phyloP scores from a whole-genome alignment of 2,113 vertebrate species.

The Tautogolabrus adspersus region DNA sequence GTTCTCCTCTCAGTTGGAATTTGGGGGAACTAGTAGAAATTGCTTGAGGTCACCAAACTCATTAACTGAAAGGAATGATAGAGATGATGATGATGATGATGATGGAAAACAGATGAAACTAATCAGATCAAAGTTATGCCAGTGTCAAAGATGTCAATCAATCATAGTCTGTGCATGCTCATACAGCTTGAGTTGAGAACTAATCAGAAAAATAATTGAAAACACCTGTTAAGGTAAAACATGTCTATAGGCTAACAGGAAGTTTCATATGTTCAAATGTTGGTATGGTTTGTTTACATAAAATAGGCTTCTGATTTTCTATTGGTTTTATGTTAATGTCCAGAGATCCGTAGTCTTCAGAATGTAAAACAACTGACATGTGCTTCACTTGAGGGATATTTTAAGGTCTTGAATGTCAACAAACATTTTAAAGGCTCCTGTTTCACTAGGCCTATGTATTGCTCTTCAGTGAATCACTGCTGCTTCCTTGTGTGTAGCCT shows the following conservation, averaged over 20 bases:
- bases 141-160: conserved; percentile 47
- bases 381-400: conserved; percentile 22
- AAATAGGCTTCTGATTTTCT: not conserved
- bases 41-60: conserved; percentile 21
- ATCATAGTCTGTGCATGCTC: conserved; percentile 18
- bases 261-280: not conserved
- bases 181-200: not conserved
- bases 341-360: not conserved
- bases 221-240: conserved; percentile 12
- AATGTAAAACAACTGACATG: conserved; percentile 18
- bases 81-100: conserved; percentile 32
- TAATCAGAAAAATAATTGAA: conserved; percentile 41
- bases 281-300: not conserved
- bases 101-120: conserved; percentile 38
- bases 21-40: not conserved
- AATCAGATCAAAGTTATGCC: conserved; percentile 3
- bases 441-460: conserved; percentile 8
- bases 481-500: conserved; percentile 7
- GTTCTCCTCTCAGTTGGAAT: not conserved
- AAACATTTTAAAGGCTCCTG: conserved; percentile 32
- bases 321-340: not conserved
- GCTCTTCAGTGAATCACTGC: conserved; percentile 22
- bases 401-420: conserved; percentile 34
- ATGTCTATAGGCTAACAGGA: not conserved
- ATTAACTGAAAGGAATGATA: not conserved